Evolutionary conservation across 2,888 invertebrate genomes (phyloP).

Genomic region (Callosobruchus maculatus): DNA sequence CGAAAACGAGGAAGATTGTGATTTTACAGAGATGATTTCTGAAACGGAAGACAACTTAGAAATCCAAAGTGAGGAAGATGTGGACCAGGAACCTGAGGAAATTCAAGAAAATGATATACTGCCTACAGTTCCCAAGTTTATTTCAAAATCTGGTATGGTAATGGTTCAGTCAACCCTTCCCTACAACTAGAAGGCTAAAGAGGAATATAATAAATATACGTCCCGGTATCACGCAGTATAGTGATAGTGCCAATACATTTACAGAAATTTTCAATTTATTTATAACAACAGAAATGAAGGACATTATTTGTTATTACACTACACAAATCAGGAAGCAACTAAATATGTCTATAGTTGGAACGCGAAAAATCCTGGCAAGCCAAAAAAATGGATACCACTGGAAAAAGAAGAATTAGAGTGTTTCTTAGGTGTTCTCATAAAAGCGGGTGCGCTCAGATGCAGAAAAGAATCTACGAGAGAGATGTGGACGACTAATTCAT

Average conservation of each 20-base stretch:
- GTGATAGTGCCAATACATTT: conserved; percentile 2
- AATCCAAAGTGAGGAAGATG: conserved; percentile 7
- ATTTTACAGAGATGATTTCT: background rate
- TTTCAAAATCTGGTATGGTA: too few relatives aligned
- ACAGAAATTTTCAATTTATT: conserved; percentile 9
- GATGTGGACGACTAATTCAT: too few relatives aligned
- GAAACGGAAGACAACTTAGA: conserved; percentile 6
- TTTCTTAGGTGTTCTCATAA: conserved; percentile 12
- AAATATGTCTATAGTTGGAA: conserved; percentile 11
- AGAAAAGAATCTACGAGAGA: conserved; percentile 16
- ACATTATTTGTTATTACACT: conserved; percentile 9
- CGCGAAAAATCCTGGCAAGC: conserved; percentile 3
- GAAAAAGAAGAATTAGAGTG: conserved; percentile 10
- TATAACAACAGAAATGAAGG: conserved; percentile 9
- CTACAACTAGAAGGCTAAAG: too few relatives aligned
- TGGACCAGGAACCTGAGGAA: background rate
- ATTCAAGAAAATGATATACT: too few relatives aligned
- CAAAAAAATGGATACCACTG: conserved; percentile 6
- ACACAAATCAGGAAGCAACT: conserved; percentile 12
- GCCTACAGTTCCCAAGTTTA: too few relatives aligned
- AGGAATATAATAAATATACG: too few relatives aligned
- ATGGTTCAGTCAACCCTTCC: too few relatives aligned
- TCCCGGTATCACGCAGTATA: conserved; percentile 4
- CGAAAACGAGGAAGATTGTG: too few relatives aligned
- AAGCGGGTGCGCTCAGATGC: conserved; percentile 12